Percentiles rank a stretch among this genome's conserved stretches.
phyloP scores from a whole-genome alignment of 2,113 vertebrate genomes.

The Paraplagusia blochii region DNA sequence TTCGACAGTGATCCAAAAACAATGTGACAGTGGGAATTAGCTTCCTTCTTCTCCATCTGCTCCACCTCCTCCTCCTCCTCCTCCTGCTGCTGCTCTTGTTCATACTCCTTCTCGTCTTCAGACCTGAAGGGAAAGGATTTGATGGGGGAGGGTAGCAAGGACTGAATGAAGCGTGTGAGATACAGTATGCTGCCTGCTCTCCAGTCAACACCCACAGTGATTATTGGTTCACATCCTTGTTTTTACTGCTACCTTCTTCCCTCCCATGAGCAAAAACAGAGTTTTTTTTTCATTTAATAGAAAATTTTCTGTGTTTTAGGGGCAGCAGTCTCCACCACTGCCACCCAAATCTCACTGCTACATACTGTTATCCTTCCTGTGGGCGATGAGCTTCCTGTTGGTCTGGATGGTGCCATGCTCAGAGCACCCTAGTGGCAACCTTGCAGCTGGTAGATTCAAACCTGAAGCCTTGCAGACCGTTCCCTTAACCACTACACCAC shows the following conservation, averaged over 20 bases:
- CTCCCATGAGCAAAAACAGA: slow-evolving; percentile 2
- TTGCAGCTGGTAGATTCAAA: too few species aligned
- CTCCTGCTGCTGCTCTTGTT: slow-evolving; percentile 28
- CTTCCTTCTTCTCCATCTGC: too few species aligned
- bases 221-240: slow-evolving; percentile 56
- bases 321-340: too few species aligned
- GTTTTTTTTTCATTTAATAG: neutral
- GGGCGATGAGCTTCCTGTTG: too few species aligned
- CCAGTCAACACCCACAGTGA: slow-evolving; percentile 54
- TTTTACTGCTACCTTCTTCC: slow-evolving; percentile 24
- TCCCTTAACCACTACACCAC: too few species aligned
- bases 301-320: too few species aligned
- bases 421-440: too few species aligned
- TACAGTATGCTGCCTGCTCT: slow-evolving; percentile 55
- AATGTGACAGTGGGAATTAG: slow-evolving; percentile 18
- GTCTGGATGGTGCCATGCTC: too few species aligned
- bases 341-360: too few species aligned
- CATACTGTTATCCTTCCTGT: too few species aligned
- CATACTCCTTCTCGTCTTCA: slow-evolving; percentile 35
- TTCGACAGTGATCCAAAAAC: too few species aligned
- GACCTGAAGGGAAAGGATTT: slow-evolving; percentile 64
- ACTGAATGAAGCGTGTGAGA: slow-evolving; percentile 57
- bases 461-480: too few species aligned
- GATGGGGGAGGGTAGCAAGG: slow-evolving; percentile 68
- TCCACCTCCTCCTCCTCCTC: slow-evolving; percentile 33